phyloP scores from a whole-genome alignment of 2,797 vertebrate species.

The Enteromius fasciolatus region DNA sequence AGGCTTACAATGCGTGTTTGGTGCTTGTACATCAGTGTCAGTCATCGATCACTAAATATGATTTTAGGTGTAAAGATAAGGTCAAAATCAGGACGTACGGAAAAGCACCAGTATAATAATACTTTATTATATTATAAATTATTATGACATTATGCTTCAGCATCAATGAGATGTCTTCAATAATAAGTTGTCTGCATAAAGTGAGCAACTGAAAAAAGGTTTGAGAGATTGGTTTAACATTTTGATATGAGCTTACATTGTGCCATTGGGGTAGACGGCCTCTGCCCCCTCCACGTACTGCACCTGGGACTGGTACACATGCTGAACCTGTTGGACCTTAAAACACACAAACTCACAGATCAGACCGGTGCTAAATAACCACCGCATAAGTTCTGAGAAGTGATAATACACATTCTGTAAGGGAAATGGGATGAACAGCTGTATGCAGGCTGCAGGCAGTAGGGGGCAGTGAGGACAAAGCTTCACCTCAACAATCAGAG shows the following conservation, averaged over 20 bases:
- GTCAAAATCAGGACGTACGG: no score
- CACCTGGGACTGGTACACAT: constrained; percentile 92
- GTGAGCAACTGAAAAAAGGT: constrained; percentile 1
- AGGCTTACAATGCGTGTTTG: no score
- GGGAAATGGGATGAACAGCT: constrained; percentile 4
- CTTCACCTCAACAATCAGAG: constrained; percentile 33
- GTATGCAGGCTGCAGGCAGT: constrained; percentile 32
- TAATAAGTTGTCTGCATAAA: not conserved
- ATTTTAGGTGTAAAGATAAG: no score
- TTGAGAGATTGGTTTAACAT: not conserved
- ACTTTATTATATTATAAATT: no score
- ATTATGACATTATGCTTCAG: not conserved
- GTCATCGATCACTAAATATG: no score
- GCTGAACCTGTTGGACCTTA: constrained; percentile 89
- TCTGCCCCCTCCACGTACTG: constrained; percentile 95
- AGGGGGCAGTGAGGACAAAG: constrained; percentile 49
- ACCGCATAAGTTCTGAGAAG: not conserved
- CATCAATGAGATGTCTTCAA: not conserved
- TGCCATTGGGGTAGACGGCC: constrained; percentile 93
- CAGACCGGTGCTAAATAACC: not conserved
- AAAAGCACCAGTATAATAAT: not conserved
- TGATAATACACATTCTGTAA: not conserved
- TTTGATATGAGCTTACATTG: constrained; percentile 78
- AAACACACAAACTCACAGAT: constrained; percentile 39
- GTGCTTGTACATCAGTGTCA: no score